These are phyloP conservation scores for Xylocopa sonorina DNA, from an alignment of 1,140 invertebrate genomes.

Conservation along the genomic window DNA sequence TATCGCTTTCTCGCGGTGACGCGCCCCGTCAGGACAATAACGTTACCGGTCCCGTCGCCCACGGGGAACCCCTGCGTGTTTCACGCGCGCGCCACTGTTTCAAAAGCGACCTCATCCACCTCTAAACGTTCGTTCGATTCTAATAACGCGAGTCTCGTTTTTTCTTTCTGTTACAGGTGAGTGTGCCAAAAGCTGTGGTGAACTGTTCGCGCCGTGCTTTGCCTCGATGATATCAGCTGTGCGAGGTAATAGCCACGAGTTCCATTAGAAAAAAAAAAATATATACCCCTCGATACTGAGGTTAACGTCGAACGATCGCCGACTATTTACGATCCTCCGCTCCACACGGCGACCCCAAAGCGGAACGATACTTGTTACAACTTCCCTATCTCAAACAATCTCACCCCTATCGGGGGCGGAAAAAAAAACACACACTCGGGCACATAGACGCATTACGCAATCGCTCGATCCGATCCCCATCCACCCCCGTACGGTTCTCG, in stretches of 20 bases:
- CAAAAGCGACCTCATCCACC: background rate
- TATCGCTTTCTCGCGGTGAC: conserved; percentile 52
- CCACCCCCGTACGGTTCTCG: background rate
- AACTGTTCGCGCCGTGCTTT: too few relatives aligned
- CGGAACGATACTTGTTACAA: background rate
- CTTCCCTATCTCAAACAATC: background rate
- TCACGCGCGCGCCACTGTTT: conserved; percentile 12
- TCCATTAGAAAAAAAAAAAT: too few relatives aligned
- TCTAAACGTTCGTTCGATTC: too few relatives aligned
- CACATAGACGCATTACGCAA: background rate
- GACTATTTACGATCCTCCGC: background rate
- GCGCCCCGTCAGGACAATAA: conserved; percentile 42
- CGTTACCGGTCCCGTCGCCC: conserved; percentile 11
- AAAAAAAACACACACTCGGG: background rate
- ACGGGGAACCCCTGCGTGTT: conserved; percentile 4
- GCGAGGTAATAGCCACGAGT: background rate
- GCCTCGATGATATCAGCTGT: too few relatives aligned
- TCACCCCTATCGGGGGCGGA: background rate
- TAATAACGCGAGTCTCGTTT: background rate
- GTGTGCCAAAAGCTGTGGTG: background rate
- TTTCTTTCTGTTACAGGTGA: conserved; percentile 24
- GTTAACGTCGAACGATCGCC: too few relatives aligned
- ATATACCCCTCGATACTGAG: too few relatives aligned
- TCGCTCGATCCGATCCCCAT: background rate
- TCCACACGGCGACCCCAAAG: background rate